Evolutionary conservation across 2,113 vertebrate genomes (phyloP).

Genomic region (Coregonus clupeaformis): DNA sequence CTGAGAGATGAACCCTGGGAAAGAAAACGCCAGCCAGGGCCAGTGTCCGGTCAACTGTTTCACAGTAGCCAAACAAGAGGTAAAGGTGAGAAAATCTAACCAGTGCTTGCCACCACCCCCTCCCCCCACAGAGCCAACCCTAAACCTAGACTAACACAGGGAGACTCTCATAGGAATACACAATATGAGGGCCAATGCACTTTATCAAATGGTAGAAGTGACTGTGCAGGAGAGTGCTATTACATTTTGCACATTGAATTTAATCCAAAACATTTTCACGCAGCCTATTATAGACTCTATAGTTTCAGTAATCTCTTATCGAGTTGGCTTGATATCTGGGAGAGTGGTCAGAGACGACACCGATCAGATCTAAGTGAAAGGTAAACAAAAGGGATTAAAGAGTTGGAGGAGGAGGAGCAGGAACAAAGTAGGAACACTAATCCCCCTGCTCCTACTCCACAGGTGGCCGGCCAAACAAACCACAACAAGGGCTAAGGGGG

Average conservation of each 20-base stretch:
- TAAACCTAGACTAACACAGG: not conserved
- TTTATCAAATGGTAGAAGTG: too few species aligned
- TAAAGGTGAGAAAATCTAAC: not conserved
- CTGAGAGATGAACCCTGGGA: constrained; percentile 82
- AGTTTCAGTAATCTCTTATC: too few species aligned
- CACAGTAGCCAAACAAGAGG: constrained; percentile 1
- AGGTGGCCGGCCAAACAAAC: constrained; percentile 26
- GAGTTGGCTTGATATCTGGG: not conserved
- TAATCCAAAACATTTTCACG: too few species aligned
- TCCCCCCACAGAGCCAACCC: not conserved
- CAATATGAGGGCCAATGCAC: too few species aligned
- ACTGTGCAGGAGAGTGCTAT: too few species aligned
- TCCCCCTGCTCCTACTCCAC: constrained; percentile 4
- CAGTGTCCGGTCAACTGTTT: constrained; percentile 9
- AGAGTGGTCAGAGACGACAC: not conserved
- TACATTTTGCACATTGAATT: too few species aligned
- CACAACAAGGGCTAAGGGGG: not conserved
- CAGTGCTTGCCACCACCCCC: not conserved
- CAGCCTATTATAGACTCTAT: too few species aligned
- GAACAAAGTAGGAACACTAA: not conserved
- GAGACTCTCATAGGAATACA: too few species aligned
- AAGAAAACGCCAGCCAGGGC: constrained; percentile 3
- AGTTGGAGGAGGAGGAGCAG: not conserved
- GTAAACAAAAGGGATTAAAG: not conserved
- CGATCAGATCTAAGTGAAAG: not conserved